A percentile compares a stretch with the other conserved stretches of the same genome.
phyloP scores from a whole-genome alignment of 2,113 vertebrate genomes.

The Recurvirostra avosetta region DNA sequence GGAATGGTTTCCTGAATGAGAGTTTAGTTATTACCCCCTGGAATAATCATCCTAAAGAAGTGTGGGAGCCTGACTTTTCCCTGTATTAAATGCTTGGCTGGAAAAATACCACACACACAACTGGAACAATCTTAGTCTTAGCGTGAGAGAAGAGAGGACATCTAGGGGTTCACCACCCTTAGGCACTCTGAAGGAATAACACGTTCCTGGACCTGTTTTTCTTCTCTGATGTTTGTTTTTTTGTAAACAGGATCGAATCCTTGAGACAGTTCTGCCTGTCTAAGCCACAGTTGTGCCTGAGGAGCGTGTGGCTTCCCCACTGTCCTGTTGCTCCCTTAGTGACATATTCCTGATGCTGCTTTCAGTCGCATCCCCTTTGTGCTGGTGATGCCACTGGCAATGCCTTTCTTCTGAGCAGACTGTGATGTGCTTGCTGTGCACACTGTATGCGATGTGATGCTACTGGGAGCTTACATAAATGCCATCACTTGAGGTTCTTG shows the following conservation, averaged over 20 bases:
- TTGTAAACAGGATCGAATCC: too few species aligned
- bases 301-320: too few species aligned
- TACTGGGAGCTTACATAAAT: accelerated
- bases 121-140: background rate
- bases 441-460: background rate
- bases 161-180: background rate
- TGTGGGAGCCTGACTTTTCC: background rate
- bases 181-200: background rate
- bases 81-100: background rate
- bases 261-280: too few species aligned
- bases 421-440: background rate
- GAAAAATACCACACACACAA: background rate
- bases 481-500: background rate
- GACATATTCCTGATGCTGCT: too few species aligned
- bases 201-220: background rate
- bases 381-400: background rate
- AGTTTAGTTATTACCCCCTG: background rate
- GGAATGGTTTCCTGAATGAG: background rate
- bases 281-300: too few species aligned
- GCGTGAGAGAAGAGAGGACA: background rate
- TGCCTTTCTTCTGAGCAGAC: background rate
- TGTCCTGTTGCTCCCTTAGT: too few species aligned
- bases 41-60: background rate
- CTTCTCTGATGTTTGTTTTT: background rate
- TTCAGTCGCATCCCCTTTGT: background rate